Conservation (phyloP, 2,113 vertebrate species). For the Lamprologus ornatipinnis region DNA sequence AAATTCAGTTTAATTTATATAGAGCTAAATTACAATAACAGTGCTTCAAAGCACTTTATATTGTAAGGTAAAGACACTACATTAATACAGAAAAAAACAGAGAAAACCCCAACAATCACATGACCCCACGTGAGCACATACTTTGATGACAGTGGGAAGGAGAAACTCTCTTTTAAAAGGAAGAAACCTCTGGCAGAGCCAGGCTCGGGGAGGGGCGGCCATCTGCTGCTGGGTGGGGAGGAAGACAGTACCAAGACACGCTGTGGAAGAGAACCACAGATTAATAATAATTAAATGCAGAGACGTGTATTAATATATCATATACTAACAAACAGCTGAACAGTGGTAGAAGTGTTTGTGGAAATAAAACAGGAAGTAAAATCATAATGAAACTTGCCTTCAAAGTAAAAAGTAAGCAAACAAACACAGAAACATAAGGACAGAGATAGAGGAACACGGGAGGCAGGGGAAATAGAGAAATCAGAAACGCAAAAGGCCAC, state of each 20-base stretch:
- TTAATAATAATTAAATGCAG: not conserved
- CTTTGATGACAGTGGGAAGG: not conserved
- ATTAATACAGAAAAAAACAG: not conserved
- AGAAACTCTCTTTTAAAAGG: not conserved
- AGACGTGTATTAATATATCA: not conserved
- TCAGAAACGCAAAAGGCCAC: not conserved
- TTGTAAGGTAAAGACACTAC: not conserved
- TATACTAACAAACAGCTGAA: not conserved
- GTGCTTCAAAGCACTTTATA: not conserved
- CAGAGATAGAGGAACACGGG: not conserved
- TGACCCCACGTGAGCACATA: not conserved
- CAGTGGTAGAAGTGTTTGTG: not conserved
- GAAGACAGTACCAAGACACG: not conserved
- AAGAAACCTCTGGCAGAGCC: not conserved
- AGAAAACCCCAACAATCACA: not conserved
- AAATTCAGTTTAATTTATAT: not conserved
- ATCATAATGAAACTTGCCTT: not conserved
- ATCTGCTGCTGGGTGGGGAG: not conserved
- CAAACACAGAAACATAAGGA: not conserved
- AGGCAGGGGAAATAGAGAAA: not conserved
- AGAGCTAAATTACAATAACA: not conserved
- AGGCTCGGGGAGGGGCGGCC: not conserved
- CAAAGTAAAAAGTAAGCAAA: not conserved
- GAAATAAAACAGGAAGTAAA: not conserved
- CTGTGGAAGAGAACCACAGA: not conserved